phyloP scores from a whole-genome alignment of 1,140 invertebrate genomes.

The Lamellibrachia luymesi region DNA sequence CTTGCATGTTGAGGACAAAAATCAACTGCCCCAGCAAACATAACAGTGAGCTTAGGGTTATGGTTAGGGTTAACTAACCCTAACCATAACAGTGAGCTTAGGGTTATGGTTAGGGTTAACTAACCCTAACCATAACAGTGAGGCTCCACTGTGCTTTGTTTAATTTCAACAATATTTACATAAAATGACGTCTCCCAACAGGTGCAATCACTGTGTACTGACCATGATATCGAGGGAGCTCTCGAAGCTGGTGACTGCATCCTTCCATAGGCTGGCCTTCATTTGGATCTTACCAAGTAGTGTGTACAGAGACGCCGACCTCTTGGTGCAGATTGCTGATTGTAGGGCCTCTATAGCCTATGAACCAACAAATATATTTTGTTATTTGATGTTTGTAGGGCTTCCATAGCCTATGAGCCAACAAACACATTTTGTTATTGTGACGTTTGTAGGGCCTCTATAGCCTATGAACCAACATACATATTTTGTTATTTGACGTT shows the following conservation, averaged over 20 bases:
- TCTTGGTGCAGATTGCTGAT: constrained; percentile 41
- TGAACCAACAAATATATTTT: not conserved
- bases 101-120: no score
- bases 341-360: constrained; percentile 52
- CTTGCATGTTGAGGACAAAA: no score
- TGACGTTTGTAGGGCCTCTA: not conserved
- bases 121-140: no score
- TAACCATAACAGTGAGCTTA: no score
- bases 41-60: no score
- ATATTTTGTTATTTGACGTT: not conserved
- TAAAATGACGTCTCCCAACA: not conserved
- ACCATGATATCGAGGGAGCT: constrained; percentile 45
- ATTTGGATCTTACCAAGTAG: constrained; percentile 55
- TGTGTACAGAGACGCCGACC: constrained; percentile 46
- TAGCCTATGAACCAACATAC: not conserved
- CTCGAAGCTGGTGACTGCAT: constrained; percentile 51
- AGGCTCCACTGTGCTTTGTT: not conserved
- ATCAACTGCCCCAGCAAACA: no score
- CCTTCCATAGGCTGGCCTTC: constrained; percentile 53
- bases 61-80: no score
- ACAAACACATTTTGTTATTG: not conserved
- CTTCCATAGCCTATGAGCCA: not conserved
- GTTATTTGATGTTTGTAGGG: not conserved
- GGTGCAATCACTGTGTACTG: not conserved
- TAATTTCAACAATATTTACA: not conserved